Conservation (phyloP, 1,140 invertebrate species). For the Drosophila miranda region DNA sequence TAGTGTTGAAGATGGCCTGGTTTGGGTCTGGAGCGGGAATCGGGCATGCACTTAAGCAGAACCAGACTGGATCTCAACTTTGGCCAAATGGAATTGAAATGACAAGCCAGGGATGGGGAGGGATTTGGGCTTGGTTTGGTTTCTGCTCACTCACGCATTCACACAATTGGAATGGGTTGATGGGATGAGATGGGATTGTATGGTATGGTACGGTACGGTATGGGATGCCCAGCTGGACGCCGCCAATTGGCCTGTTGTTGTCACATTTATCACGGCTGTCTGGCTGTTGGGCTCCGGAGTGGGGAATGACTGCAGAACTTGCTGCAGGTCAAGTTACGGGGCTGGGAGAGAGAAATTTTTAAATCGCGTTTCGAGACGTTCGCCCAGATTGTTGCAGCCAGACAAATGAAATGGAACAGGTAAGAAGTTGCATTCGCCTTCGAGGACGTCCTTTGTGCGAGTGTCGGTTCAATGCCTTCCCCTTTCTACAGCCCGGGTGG, state of each 20-base stretch:
- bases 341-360: conserved; percentile 32
- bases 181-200: neutral
- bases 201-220: conserved; percentile 7
- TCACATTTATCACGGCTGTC: conserved; percentile 75
- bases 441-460: conserved; percentile 35
- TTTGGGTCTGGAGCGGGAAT: conserved; percentile 17
- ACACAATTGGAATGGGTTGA: conserved; percentile 15
- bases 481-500: neutral
- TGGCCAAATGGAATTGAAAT: conserved; percentile 74
- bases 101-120: conserved; percentile 36
- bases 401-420: conserved; percentile 56
- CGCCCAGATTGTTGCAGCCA: conserved; percentile 29
- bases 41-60: conserved; percentile 67
- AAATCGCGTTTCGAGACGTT: conserved; percentile 38
- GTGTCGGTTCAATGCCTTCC: conserved; percentile 19
- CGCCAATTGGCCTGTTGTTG: conserved; percentile 65
- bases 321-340: conserved; percentile 70
- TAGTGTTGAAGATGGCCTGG: conserved; percentile 31
- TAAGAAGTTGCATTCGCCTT: conserved; percentile 44
- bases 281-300: conserved; percentile 21
- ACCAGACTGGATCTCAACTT: conserved; percentile 70
- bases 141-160: neutral
- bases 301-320: conserved; percentile 43
- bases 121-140: conserved; percentile 20
- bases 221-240: conserved; percentile 38